Evolutionary conservation across 2,797 vertebrate species (phyloP), one percentile per base, ranked within the genome.

Genomic region (Discoglossus pictus): DNA sequence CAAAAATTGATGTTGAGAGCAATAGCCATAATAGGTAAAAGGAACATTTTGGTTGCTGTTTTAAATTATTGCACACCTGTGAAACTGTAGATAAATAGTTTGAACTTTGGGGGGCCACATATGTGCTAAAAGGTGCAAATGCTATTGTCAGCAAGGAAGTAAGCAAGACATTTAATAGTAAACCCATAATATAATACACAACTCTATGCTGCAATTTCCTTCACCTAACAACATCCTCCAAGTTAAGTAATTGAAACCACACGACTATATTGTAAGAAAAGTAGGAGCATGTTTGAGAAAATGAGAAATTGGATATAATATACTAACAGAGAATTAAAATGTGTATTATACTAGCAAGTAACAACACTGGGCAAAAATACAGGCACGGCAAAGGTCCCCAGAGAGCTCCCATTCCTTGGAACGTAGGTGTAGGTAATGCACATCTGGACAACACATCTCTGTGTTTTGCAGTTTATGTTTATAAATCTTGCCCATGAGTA

Each of bases 281-380:
- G 67, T 61, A 68, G 34, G 66, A 54, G 66, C 43, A 38, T 18
- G 56, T 38, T 21, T 61, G 65, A 47, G 66, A 68, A 68, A 38
- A 53, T 18, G 24, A 31, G 24, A 65, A 40, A 18, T 27, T 46
- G 13, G 23, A 23, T 55, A 47, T 61, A 46, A 20, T 46, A 46
- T 21, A 42, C 13, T 3, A 15, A 4, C 5, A 42, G 2, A 4
- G 6, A 7, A 20, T 15, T 42, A 42, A 42, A 4, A 42, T 42
- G 21, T 47, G 17, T 15, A 11, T 50, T 17, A 16, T 63, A 13
- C 47, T 13, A 21, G n/a, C n/a, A 42, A 24, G 35, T 40, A 48
- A 15, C 47, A 25, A 51, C 12, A 4, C 27, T 20, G 12, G 20
- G 15, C 36, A 20, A 31, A 31, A 31, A 8, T 4, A 8, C 27